Evolutionary conservation across 2,797 vertebrate genomes (phyloP).

Genomic region (Steatocranus sp.): DNA sequence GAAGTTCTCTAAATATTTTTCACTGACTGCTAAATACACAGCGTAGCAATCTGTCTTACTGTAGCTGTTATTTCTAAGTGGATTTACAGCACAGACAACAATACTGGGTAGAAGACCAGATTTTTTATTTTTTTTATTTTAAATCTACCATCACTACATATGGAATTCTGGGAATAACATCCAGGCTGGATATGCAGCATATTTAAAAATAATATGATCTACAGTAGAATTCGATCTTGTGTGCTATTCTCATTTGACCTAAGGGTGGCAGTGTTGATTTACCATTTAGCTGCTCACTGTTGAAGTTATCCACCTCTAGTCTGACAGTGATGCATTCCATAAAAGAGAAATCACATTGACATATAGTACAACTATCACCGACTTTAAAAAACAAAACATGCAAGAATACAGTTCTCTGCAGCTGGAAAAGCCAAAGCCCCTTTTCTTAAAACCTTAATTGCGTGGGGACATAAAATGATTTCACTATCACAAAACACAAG

Average conservation of each 20-base stretch:
- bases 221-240: not conserved
- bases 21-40: not conserved
- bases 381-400: not conserved
- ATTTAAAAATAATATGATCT: not conserved
- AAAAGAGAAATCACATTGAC: slow-evolving; percentile 11
- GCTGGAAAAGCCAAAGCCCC: not conserved
- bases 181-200: not conserved
- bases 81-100: not conserved
- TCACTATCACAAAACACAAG: not conserved
- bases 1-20: not conserved
- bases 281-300: not conserved
- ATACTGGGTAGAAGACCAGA: not conserved
- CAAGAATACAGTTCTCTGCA: not conserved
- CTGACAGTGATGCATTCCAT: not conserved
- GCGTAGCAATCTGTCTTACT: not conserved
- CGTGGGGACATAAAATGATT: not conserved
- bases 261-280: slow-evolving; percentile 72
- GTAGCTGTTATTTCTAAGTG: not conserved
- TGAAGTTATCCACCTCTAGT: not conserved
- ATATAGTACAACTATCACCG: not conserved
- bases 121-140: not conserved
- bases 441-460: not conserved
- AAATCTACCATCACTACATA: too few relatives aligned
- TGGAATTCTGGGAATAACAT: not conserved
- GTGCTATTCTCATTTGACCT: slow-evolving; percentile 50